phyloP scores from a whole-genome alignment of 2,113 vertebrate genomes.

The Prunella himalayana region DNA sequence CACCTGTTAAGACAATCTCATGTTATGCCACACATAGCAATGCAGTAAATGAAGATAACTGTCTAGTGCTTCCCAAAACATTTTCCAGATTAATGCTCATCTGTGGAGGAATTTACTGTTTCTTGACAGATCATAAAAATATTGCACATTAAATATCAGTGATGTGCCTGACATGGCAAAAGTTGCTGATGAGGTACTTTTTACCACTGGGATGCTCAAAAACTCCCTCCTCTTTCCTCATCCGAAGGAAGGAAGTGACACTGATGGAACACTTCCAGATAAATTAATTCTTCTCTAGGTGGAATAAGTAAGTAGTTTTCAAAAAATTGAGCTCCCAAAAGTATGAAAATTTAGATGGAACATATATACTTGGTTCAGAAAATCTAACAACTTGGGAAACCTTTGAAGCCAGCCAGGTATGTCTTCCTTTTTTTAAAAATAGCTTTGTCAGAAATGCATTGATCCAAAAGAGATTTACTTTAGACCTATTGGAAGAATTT shows the following conservation, averaged over 20 bases:
- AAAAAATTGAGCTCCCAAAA: neutral
- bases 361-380: neutral
- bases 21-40: neutral
- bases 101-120: neutral
- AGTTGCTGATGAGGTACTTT: neutral
- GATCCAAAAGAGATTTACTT: neutral
- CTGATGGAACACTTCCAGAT: neutral
- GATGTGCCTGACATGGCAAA: neutral
- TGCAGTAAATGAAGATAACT: neutral
- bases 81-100: constrained; percentile 5
- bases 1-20: neutral
- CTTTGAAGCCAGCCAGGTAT: neutral
- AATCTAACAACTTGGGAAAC: neutral
- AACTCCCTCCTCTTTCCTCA: neutral
- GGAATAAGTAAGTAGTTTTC: neutral
- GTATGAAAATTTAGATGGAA: neutral
- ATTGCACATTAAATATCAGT: neutral
- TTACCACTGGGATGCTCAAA: neutral
- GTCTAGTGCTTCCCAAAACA: neutral
- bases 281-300: neutral
- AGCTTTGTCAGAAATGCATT: neutral
- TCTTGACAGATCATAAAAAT: neutral
- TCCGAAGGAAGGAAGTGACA: neutral
- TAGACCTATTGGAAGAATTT: neutral
- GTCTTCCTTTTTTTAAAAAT: neutral